phyloP scores from a whole-genome alignment of 2,888 invertebrate genomes.

The Tortricodes alternella region DNA sequence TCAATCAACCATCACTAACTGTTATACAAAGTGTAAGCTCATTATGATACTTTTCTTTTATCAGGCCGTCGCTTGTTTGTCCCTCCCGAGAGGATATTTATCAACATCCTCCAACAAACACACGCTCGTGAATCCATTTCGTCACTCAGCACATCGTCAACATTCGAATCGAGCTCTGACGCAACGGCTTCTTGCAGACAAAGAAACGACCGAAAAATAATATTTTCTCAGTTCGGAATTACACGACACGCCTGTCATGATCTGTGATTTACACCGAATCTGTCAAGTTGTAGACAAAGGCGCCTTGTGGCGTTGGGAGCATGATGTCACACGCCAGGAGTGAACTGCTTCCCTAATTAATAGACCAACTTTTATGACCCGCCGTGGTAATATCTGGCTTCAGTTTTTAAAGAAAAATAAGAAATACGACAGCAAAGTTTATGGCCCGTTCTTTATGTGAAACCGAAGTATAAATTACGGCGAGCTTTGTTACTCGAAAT shows the following conservation, averaged over 20 bases:
- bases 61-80: conserved; percentile 47
- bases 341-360: conserved; percentile 61
- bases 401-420: conserved; percentile 70
- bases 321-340: conserved; percentile 69
- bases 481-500: conserved; percentile 63
- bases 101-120: conserved; percentile 70
- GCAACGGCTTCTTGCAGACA: conserved; percentile 45
- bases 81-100: conserved; percentile 61
- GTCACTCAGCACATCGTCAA: conserved; percentile 66
- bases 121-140: conserved; percentile 62
- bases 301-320: conserved; percentile 61
- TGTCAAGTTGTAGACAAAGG: conserved; percentile 73
- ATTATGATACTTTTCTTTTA: conserved; percentile 52
- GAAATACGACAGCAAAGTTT: conserved; percentile 65
- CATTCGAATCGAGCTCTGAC: conserved; percentile 40
- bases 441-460: conserved; percentile 63
- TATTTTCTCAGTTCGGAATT: conserved; percentile 64
- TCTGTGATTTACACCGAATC: conserved; percentile 71
- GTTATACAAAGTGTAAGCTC: conserved; percentile 46
- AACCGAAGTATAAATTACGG: conserved; percentile 50
- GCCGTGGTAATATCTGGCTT: conserved; percentile 52
- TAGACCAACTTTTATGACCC: conserved; percentile 65
- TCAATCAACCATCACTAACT: conserved; percentile 48
- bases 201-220: conserved; percentile 62
- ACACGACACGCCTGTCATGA: conserved; percentile 67